Evolutionary conservation across 2,888 invertebrate species (phyloP), one percentile per base, ranked within the genome.

Genomic region (Stenodera caucasica): DNA sequence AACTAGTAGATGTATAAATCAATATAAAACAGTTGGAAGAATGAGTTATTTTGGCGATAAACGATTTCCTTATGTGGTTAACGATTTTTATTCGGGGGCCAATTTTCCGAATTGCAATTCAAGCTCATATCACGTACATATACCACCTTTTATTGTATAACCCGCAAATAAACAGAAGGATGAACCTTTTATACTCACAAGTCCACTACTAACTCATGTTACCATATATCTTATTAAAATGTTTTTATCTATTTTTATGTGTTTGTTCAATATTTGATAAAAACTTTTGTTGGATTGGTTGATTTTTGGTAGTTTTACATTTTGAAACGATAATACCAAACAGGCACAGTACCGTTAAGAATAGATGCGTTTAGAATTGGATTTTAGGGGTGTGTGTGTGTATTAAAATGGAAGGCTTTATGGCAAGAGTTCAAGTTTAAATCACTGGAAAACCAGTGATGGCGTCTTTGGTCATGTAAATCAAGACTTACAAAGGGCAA

Each of bases 201-300:
- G 40, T 18, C 21, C 11, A 23, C 33, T 3, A 58, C 66, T 60
- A 68, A 69, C 67, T 71, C 65, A 45, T 55, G 62, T 63, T 66
- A 69, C 45, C 67, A 72, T 72, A 66, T 69, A 72, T 71, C 72
- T 71, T 67, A 68, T 68, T 71, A 71, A 73, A 70, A n/a, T 71
- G 72, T 70, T 70, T 67, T 5, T 45, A 45, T 23, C 45, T 23
- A 63, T 55, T 58, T 60, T 51, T 57, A 50, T 54, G 52, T 2
- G 26, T 26, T 62, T 62, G n/a, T n/a, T n/a, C 58, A 62, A 60
- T 63, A 62, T 63, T 65, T n/a, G n/a, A 63, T 58, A 58, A 63
- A 58, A 60, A 57, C 57, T 62, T 60, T 45, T 45, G 33, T 1
- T 11, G 6, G n/a, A 45, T 45, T 18, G 45, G 21, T 45, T 55